Conservation (phyloP, 2,797 vertebrate genomes). For the Lepus townsendii region DNA sequence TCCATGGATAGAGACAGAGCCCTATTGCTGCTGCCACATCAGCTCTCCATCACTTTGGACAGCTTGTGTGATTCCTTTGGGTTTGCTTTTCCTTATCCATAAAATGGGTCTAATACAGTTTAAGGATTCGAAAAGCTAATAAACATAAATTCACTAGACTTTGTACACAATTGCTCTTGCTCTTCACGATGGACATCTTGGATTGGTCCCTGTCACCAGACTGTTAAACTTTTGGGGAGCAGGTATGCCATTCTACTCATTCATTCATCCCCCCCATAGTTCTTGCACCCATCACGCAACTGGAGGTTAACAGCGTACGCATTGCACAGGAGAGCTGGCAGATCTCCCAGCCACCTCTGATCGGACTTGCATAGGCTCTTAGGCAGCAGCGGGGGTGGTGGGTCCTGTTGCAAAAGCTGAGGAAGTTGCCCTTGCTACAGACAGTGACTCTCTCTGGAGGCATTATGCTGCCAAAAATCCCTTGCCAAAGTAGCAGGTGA, state of each 20-base stretch:
- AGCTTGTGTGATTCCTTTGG: not conserved
- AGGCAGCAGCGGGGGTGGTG: not conserved
- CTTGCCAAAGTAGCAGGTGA: slow-evolving; percentile 13
- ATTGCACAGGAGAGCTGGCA: fast-evolving
- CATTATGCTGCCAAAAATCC: not conserved
- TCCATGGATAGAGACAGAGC: not conserved
- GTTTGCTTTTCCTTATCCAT: not conserved
- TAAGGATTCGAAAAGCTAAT: not conserved
- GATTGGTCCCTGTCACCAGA: not conserved
- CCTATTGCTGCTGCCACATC: not conserved
- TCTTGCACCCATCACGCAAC: not conserved
- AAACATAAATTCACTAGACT: not conserved
- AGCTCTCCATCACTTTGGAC: not conserved
- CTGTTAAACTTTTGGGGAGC: not conserved
- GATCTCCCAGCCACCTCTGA: fast-evolving
- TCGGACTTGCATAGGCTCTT: not conserved
- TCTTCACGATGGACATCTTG: not conserved
- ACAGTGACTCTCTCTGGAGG: not conserved
- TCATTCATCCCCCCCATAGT: not conserved
- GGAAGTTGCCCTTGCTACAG: not conserved
- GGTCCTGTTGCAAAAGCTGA: not conserved
- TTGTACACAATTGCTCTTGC: not conserved
- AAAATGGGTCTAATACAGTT: not conserved
- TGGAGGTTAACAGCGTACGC: fast-evolving
- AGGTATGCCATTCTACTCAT: not conserved